A percentile compares a stretch with the other conserved stretches of the same genome.
These are phyloP conservation scores for Setophaga coronata DNA, from an alignment of 2,113 vertebrate species.

Conservation along the genomic window DNA sequence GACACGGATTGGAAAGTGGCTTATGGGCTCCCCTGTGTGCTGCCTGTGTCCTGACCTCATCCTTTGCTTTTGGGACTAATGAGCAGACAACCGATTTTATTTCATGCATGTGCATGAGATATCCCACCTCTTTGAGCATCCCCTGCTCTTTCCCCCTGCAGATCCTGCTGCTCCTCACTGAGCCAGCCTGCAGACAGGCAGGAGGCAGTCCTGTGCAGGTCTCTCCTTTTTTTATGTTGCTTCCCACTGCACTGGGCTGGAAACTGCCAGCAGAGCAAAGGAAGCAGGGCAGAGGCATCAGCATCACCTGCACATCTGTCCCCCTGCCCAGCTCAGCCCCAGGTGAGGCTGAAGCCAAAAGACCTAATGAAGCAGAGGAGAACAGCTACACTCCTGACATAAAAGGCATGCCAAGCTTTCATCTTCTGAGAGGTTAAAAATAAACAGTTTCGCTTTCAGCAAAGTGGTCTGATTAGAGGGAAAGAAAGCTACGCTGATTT, in stretches of 20 bases:
- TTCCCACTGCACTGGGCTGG: background rate
- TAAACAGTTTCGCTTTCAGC: conserved; percentile 59
- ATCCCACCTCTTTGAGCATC: background rate
- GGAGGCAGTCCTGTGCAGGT: background rate
- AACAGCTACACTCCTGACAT: background rate
- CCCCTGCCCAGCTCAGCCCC: background rate
- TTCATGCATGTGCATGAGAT: rapidly evolving
- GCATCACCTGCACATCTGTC: background rate
- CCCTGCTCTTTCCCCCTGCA: background rate
- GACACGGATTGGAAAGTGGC: rapidly evolving
- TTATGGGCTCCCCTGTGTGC: rapidly evolving
- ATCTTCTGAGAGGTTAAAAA: conserved; percentile 53
- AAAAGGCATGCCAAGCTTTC: background rate
- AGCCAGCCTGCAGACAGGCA: background rate
- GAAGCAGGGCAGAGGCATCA: background rate
- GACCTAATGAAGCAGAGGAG: background rate
- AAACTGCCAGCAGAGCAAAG: background rate
- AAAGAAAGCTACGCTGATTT: conserved; percentile 37
- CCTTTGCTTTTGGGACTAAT: background rate
- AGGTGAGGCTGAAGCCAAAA: background rate
- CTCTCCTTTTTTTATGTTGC: background rate
- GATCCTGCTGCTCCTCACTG: background rate
- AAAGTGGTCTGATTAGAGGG: conserved; percentile 36
- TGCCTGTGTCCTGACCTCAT: rapidly evolving
- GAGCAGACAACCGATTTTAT: background rate